Evolutionary conservation across 2,888 invertebrate genomes (phyloP), one percentile per base, ranked within the genome.

Genomic region (Nipponacmea schrenckii): DNA sequence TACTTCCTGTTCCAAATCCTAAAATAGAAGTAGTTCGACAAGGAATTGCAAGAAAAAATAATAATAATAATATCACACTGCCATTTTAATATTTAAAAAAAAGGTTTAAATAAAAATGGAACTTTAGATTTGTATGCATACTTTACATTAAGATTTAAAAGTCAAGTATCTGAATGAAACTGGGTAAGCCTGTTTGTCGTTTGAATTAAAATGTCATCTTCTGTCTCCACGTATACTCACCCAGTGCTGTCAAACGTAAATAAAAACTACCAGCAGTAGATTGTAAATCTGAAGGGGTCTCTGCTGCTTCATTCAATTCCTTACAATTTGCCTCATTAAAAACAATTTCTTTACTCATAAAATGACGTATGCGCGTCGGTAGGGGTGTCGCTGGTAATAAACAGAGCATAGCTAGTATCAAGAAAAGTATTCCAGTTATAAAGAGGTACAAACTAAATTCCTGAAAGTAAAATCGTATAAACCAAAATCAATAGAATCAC

Each of bases 1-100:
- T 56, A 56, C 56, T 56, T 24, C 56, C 56, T 24, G 20, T 56
- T 24, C 56, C 56, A 56, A 56, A 56, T 24, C 56, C 56, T 56
- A 39, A 8, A 39, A 39, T 10, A 39, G 8, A 39, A 10, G 39
- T 39, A 39, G 39, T 5, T 7, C 39, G 4, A n/a, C n/a, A n/a
- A n/a, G n/a, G n/a, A n/a, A n/a, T n/a, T n/a, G n/a, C n/a, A n/a
- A n/a, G n/a, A n/a, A n/a, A n/a, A n/a, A n/a, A n/a, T n/a, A n/a
- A n/a, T n/a, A n/a, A n/a, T n/a, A n/a, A n/a, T n/a, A n/a, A n/a
- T n/a, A n/a, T n/a, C n/a, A n/a, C n/a, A n/a, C n/a, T n/a, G n/a
- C n/a, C n/a, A n/a, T n/a, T n/a, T n/a, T n/a, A n/a, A n/a, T n/a
- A n/a, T n/a, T n/a, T n/a, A n/a, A n/a, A n/a, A n/a, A n/a, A n/a